A percentile compares a stretch with the other conserved stretches of the same genome.
Evolutionary conservation across 1,140 invertebrate genomes (phyloP).

Genomic region (Drosophila lowei): DNA sequence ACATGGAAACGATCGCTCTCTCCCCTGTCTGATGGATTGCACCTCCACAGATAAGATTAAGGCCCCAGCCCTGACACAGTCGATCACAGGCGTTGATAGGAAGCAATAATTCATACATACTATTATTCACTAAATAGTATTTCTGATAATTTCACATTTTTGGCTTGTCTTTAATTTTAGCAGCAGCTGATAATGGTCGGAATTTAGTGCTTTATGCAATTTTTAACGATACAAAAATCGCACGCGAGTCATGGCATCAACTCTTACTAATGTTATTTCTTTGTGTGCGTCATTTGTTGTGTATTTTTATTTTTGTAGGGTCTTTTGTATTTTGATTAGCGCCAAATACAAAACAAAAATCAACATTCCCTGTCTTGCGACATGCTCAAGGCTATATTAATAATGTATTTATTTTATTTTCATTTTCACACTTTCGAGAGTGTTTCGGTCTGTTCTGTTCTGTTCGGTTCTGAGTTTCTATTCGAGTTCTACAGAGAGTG

Average conservation of each 20-base stretch:
- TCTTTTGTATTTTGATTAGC: slow-evolving; percentile 57
- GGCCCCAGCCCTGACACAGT: slow-evolving; percentile 40
- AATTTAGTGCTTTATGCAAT: slow-evolving; percentile 31
- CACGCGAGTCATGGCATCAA: slow-evolving; percentile 45
- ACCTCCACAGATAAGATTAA: slow-evolving; percentile 39
- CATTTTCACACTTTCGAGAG: slow-evolving; percentile 58
- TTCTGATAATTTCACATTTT: slow-evolving; percentile 14
- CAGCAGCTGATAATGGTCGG: slow-evolving; percentile 12
- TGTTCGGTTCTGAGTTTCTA: slow-evolving; percentile 17
- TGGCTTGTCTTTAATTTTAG: slow-evolving; percentile 1
- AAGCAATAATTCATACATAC: slow-evolving; percentile 28
- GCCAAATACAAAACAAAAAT: slow-evolving; percentile 29
- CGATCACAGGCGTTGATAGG: slow-evolving; percentile 39
- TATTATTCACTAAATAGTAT: slow-evolving; percentile 15
- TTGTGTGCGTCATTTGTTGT: slow-evolving; percentile 1
- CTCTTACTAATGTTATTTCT: slow-evolving; percentile 18
- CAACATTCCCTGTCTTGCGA: slow-evolving; percentile 70
- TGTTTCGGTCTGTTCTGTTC: slow-evolving; percentile 19
- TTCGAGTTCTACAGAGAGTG: slow-evolving; percentile 1
- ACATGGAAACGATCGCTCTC: slow-evolving; percentile 30
- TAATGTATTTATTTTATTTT: slow-evolving; percentile 72
- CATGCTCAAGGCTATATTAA: slow-evolving; percentile 76
- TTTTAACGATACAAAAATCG: slow-evolving; percentile 29
- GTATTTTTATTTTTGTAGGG: slow-evolving; percentile 4
- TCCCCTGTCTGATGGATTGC: slow-evolving; percentile 31